Evolutionary conservation across 2,888 invertebrate genomes (phyloP), one percentile per base, ranked within the genome.

Genomic region (Parascotia fuliginaria): DNA sequence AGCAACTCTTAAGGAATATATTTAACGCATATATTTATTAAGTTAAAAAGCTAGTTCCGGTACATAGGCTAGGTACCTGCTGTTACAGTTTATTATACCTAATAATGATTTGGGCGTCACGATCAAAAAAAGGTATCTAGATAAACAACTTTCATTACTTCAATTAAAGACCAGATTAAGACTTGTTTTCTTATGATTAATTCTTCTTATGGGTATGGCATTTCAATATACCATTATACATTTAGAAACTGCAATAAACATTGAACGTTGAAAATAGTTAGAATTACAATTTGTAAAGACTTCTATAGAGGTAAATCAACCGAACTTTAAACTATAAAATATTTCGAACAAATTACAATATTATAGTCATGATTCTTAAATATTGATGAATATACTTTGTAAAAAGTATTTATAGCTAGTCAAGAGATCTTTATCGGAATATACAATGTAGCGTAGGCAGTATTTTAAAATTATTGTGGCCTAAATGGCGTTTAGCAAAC

Each of bases 131-230:
- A 65, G 37, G 14, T 45, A 55, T 43, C 55, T 39, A 63, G 60
- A 63, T 47, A 58, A 58, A 63, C 65, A 52, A 68, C 63, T 68
- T 65, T 60, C 65, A 57, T 65, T 57, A 13, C 36, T 53, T 50
- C 46, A 65, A 59, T 62, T 62, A 48, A 48, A 56, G 9, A 22
- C 52, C 44, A 61, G 54, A 48, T 50, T 12, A 15, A 28, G 32
- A 47, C 52, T 51, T 28, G 49, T 50, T 65, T 53, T 42, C 34
- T 43, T 45, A 24, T 19, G 42, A 50, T 28, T 45, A 46, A 39
- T 39, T n/a, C 15, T 15, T 22, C n/a, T n/a, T n/a, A n/a, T n/a
- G 9, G 15, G 9, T 31, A 12, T 22, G 22, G 34, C 29, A 38
- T 44, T 19, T 31, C 31, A 24, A 31, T 29, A 34, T 24, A 42